Evolutionary conservation across 2,797 vertebrate species (phyloP), one percentile per base, ranked within the genome.

Genomic region (Gallinago nigripennis): DNA sequence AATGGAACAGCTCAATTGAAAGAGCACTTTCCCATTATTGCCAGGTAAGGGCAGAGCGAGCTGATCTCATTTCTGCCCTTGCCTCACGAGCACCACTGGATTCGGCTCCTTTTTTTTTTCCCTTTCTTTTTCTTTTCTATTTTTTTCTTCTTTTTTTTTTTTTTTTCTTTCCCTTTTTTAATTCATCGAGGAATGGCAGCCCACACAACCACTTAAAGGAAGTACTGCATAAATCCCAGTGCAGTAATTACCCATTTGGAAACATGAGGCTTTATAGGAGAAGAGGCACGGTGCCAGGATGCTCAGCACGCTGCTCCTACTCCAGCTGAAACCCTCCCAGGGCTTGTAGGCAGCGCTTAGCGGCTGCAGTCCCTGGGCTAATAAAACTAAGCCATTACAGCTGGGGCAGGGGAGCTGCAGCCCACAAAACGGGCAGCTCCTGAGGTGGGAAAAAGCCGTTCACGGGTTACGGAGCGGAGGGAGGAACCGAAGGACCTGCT

Each of bases 1-100:
- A 94, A 95, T 91, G 97, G 97, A 98, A 98, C 96, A 96, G 97
- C 98, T 98, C 98, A 98, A 98, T 98, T 98, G 98, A 98, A 98
- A 98, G 96, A 98, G 97, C 87, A 48, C 91, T 93, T 98, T 98
- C 97, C 98, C 98, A 97, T 98, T 98, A 98, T 98, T 98, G 97
- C 97, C 97, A 97, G 98, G 98, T 98, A 97, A 95, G 97, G 98
- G 97, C 97, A 97, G 96, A 96, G 96, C 96, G 64, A 66, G 96
- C 96, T 65, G 95, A 97, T 98, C 98, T 97, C 94, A 95, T 96
- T 97, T 96, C 98, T 97, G 97, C 96, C 93, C 97, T 97, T 92
- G 19, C 97, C 94, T 92, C 70, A 71, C 97, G 94, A 97, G 41
- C 95, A 71, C 87, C 92, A 3, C 97, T 96, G 94, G 57, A 19